Conservation (phyloP, 2,113 vertebrate species). For the pig (Sus scrofa) region T2T-Sscrofa CM000819.6:90138501-90139000, state of each 20-base stretch:
- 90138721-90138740: neutral
- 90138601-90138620: neutral
- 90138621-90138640: neutral
- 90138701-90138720: neutral
- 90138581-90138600: fast-evolving
- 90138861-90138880: too few relatives aligned
- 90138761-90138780: too few relatives aligned
- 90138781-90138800: too few relatives aligned
- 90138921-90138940: neutral
- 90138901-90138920: neutral
- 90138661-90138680: neutral
- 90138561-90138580: neutral
- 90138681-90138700: neutral
- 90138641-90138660: neutral
- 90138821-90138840: too few relatives aligned
- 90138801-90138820: too few relatives aligned
- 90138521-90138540: neutral
- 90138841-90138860: too few relatives aligned
- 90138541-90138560: neutral
- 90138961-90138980: neutral
- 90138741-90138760: neutral
- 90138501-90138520: too few relatives aligned
- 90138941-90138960: neutral
- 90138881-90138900: too few relatives aligned
- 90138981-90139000: neutral